Evolutionary conservation across 2,888 invertebrate genomes (phyloP), one percentile per base, ranked within the genome.

Genomic region (Melangyna quadrimaculata): DNA sequence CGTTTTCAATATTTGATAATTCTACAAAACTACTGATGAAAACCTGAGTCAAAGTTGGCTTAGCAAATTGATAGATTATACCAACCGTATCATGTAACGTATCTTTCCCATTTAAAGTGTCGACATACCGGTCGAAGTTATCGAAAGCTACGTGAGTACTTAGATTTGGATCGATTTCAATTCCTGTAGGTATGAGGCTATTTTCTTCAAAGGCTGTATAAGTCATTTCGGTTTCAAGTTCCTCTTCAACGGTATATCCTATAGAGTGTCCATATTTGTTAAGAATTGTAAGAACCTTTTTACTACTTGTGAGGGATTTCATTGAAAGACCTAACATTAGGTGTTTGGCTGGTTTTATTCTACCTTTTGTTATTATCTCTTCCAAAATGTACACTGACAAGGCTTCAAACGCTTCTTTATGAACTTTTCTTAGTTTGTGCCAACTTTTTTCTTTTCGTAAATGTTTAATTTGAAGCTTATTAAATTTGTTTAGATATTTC

Each of bases 181-280:
- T 63, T 19, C 53, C 59, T 32, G 48, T 10, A 24, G 57, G 73
- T 65, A 83, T 61, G 0, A 73, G n/a, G 1, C 24, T 65, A 48
- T 73, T 80, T n/a, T 84, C 43, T 14, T 79, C 70, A 19, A 29
- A 65, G 19, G 53, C 63, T 19, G 77, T 53, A 78, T 43, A 83
- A 22, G 55, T 78, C 67, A 79, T 67, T 71, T 79, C 75, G 4
- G 72, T 86, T 72, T 86, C 75, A 17, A 80, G 37, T 55, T 78
- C 72, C 69, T 57, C 71, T 19, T 65, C 83, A 32, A 45, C 17
- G 29, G 69, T 51, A 53, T 78, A 73, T 35, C 67, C 37, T 9
- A 78, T 35, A 24, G 27, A 43, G 37, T 78, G 74, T 14, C 83
- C 27, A 45, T 65, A 59, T 22, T 59, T 59, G 35, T 17, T 67